phyloP scores from a whole-genome alignment of 2,797 vertebrate species.

The Micropoecilia bifurca region DNA sequence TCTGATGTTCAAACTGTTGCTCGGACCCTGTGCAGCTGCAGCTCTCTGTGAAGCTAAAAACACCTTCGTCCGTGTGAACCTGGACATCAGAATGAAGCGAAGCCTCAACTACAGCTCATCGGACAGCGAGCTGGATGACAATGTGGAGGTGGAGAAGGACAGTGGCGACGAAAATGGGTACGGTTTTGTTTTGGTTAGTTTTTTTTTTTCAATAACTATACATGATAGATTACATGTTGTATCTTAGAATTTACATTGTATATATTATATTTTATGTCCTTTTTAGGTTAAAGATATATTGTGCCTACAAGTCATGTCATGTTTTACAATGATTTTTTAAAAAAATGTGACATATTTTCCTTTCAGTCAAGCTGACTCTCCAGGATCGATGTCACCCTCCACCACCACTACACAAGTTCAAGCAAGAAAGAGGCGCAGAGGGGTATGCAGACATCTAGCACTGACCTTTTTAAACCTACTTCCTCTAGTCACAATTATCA shows the following conservation, averaged over 20 bases:
- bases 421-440: conserved; percentile 94
- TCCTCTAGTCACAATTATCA: background rate
- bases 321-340: background rate
- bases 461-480: background rate
- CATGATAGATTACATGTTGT: background rate
- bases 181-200: too few species aligned
- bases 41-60: conserved; percentile 2
- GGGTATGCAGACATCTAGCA: conserved; percentile 78
- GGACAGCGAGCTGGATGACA: conserved; percentile 94
- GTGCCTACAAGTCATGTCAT: background rate
- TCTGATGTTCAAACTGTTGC: conserved; percentile 47
- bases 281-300: background rate
- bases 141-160: conserved; percentile 93
- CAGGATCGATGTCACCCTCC: conserved; percentile 89
- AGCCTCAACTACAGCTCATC: conserved; percentile 93
- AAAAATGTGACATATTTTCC: background rate
- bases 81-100: conserved; percentile 84
- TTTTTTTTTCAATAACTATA: background rate
- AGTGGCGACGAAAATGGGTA: conserved; percentile 94
- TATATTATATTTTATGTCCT: background rate
- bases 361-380: conserved; percentile 80
- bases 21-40: conserved; percentile 14
- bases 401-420: conserved; percentile 90
- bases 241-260: background rate
- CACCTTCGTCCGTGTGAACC: background rate